Percentiles rank a stretch among this genome's conserved stretches.
Evolutionary conservation across 2,797 vertebrate species (phyloP).

Genomic region (Scomberomorus guttatus): DNA sequence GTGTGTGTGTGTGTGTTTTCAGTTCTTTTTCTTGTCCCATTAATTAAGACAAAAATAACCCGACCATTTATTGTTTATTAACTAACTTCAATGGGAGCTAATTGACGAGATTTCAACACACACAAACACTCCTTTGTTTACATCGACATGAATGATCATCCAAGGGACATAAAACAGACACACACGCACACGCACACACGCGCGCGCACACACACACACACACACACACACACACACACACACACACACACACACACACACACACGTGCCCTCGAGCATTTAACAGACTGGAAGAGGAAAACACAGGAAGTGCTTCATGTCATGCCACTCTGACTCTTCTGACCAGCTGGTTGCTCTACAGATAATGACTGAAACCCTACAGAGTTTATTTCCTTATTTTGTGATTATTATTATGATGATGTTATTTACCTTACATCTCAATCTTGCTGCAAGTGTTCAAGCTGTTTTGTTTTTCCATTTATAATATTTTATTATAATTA

Average conservation of each 20-base stretch:
- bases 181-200: background rate
- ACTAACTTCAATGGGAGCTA: background rate
- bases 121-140: constrained; percentile 1
- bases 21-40: background rate
- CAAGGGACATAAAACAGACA: background rate
- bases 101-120: background rate
- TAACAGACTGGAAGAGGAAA: constrained; percentile 14
- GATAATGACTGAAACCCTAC: background rate
- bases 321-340: constrained; percentile 11
- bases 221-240: background rate
- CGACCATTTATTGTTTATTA: background rate
- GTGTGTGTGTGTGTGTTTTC: constrained; percentile 1
- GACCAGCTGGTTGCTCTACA: background rate
- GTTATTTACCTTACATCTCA: background rate
- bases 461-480: background rate
- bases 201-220: background rate
- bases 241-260: too few species aligned
- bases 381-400: constrained; percentile 5
- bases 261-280: background rate
- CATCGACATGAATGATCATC: background rate
- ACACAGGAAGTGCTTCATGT: constrained; percentile 23
- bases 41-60: background rate
- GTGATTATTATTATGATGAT: background rate
- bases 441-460: background rate
- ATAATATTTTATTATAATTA: background rate